Evolutionary conservation across 2,797 vertebrate species (phyloP), one percentile per base, ranked within the genome.

Genomic region (Botia almorhae): DNA sequence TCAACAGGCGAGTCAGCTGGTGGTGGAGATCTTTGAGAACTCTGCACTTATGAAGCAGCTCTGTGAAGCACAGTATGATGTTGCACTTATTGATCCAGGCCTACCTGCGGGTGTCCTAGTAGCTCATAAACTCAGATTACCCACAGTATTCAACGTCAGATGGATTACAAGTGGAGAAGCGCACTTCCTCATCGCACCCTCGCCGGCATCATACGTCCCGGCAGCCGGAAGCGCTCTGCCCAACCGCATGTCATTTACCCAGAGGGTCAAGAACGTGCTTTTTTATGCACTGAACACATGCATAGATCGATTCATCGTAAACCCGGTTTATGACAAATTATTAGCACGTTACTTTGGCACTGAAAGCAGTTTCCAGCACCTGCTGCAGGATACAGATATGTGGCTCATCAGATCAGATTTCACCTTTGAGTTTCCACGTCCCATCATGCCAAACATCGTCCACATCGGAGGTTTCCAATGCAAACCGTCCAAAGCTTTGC

Each of bases 391-490:
- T 0, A 87, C 84, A 0, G 93, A 95, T 79, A 82, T 95, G 19
- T 94, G 93, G 91, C 90, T 94, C 6, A 93, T 94, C 89, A 91
- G 93, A 68, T 87, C 92, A 4, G 92, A 95, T 81, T 95, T 94
- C 80, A 88, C 93, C 26, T 93, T 95, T 56, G 94, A 95, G 68
- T 95, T 93, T 70, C 93, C 94, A 0, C 86, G 93, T 46, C 94
- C 94, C 0, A 93, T 92, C 14, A 91, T 94, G 93, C 94, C 94
- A 2, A 95, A 95, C 79, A 48, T 94, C 0, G 81, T 87, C 14
- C 95, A 95, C 81, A 89, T 95, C 0, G 94, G 93, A 1, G 93
- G 94, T 2, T 94, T 95, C 74, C 94, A 95, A 81, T 93, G 93
- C 81, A 91, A 88, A 50, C 88, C 92, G 0, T 83, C 92, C 0